Evolutionary conservation across 1,140 invertebrate genomes (phyloP), one percentile per base, ranked within the genome.

Genomic region (Leptinotarsa texana): DNA sequence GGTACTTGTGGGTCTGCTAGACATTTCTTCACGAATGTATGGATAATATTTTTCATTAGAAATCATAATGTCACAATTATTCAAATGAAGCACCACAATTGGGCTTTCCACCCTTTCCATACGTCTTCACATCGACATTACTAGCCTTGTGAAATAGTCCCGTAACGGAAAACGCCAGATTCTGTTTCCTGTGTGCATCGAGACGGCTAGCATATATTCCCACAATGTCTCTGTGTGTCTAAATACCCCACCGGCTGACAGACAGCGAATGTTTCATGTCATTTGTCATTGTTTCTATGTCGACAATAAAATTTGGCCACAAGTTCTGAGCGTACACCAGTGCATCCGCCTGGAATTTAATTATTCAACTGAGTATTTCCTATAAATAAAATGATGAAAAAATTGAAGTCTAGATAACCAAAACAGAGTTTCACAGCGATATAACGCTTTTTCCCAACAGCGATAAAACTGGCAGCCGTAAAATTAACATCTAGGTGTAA

Each of bases 91-190:
- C 91, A 48, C 85, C 83, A 79, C 87, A 87, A 0, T 83, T 73
- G 13, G 78, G 75, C 48, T 62, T 68, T 11, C 68, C 73, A 3
- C 82, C 82, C 42, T 76, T 73, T 6, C 87, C 89, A 49, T 90
- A 85, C 78, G 93, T 93, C 80, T 89, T 89, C 1, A 92, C 79
- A 83, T 93, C 92, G 24, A 79, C 85, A 22, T 80, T 82, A 85
- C 69, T 63, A 83, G 63, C 24, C 82, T 87, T 3, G 85, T 86
- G 80, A 88, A 92, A 80, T 88, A 87, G 18, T 89, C 84, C 85
- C 90, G 91, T 6, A 92, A 82, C 0, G 91, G 91, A 86, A 92
- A 88, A 74, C 90, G 84, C 91, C 91, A 92, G 6, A 92, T 85
- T 21, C 91, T 82, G 80, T 92, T 91, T 3, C 91, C 91, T 49